Base-by-base conservation (phyloP, 2,113 vertebrate genomes). In the Malurus melanocephalus region DNA sequence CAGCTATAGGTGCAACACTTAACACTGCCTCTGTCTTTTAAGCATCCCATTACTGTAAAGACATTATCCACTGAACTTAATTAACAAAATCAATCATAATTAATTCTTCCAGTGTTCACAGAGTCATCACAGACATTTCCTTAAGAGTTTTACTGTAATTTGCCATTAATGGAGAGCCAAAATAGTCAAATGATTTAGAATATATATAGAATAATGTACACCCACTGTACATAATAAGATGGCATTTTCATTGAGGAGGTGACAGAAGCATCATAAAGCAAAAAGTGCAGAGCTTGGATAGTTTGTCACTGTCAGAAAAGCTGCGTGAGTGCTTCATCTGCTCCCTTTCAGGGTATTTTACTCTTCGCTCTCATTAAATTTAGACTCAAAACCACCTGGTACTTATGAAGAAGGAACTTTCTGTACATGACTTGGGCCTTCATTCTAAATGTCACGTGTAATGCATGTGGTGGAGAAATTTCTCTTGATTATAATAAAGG, bases 71-170 rank as follows among this genome's bases (percentile, higher is more conserved):
- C 87, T n/a, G 85, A 94, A 89, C 93, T 95, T 96, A 97, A 96
- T 97, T 97, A 97, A 95, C 93, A 92, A 95, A 97, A 97, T 97
- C 95, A 95, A 97, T 97, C 97, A 97, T 95, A 96, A 97, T 97
- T 96, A 96, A 96, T 97, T 94, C 90, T 86, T 96, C 77, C 80
- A 51, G 28, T 73, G 86, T 93, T 96, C 95, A 83, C 68, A 89
- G 60, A 92, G 72, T 94, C 79, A 85, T 61, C 72, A 80, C 83
- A 90, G 96, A 95, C 94, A 94, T 94, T 96, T 97, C 91, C 94
- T 88, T 92, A 90, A 85, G 91, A 96, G 80, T 96, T 97, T 85
- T 82, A 82, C 53, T 93, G 67, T 93, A 95, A 96, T 95, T 96
- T 95, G 95, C 95, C 87, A 93, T 95, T 97, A 96, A 97, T 95